A percentile compares a stretch with the other conserved stretches of the same genome.
Conservation (phyloP, 2,797 vertebrate species). For the Mormyrops boulengeri region DNA sequence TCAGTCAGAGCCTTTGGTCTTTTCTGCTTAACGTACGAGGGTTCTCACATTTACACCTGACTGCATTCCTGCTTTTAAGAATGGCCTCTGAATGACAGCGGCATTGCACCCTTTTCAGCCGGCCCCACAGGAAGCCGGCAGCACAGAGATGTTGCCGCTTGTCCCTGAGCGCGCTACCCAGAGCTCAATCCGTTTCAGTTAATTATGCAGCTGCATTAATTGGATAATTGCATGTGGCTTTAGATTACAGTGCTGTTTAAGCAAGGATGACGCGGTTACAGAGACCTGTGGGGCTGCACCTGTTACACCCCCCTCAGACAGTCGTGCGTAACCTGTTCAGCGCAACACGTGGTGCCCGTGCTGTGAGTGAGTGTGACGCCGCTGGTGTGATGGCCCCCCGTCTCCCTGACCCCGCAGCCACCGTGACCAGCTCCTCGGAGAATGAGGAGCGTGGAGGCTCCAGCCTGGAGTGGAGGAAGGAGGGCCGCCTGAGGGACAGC, state of each 20-base stretch:
- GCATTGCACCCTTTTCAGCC: neutral
- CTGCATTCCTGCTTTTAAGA: neutral
- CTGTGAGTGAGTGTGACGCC: neutral
- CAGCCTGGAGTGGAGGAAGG: constrained; percentile 96
- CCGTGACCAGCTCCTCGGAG: constrained; percentile 96
- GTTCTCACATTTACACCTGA: neutral
- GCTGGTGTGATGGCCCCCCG: neutral
- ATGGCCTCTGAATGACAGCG: neutral
- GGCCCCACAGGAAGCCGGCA: neutral
- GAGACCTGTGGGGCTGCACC: neutral
- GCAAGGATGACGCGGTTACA: neutral
- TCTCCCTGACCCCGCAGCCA: constrained; percentile 61
- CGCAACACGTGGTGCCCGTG: neutral
- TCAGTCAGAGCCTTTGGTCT: neutral
- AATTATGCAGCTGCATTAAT: neutral
- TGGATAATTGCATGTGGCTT: neutral
- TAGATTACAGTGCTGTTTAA: neutral
- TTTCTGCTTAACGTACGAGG: neutral
- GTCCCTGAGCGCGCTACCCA: neutral
- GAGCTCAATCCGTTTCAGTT: neutral
- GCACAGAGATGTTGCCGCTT: neutral
- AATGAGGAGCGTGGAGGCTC: constrained; percentile 97
- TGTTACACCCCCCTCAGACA: neutral
- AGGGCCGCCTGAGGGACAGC: constrained; percentile 79
- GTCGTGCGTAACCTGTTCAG: neutral